Base-by-base conservation (phyloP, 2,888 invertebrate species). In the Cephus runcator region DNA sequence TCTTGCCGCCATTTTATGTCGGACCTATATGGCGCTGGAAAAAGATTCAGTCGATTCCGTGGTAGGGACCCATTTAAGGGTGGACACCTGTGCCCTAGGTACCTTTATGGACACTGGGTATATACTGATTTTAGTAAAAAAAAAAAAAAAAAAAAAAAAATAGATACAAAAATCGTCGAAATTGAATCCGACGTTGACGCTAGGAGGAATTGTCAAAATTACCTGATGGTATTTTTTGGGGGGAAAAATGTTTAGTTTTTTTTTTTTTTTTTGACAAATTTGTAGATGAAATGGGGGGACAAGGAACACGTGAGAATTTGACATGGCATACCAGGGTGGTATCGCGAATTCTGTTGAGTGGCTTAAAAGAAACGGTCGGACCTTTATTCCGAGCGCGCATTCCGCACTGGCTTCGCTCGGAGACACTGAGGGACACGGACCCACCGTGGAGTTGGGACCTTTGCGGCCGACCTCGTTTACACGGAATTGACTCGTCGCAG, bases 401-500 rank as follows among this genome's bases (percentile, higher is more conserved):
- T 80, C 76, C 78, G 77, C 75, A 73, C 36, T 56, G 56, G 56
- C 23, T 23, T 56, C 23, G 56, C 56, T 56, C 56, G 23, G 56
- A 56, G 56, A 56, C 56, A 56, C 56, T 9, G 56, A 56, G 56
- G 9, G 56, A 56, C 56, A 56, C 23, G 56, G 36, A 35, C 34
- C 74, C 34, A 74, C 74, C 34, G 35, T 34, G 34, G 23, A 71
- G 71, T 31, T 71, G 34, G 31, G 33, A 23, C 71, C 33, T 33
- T 31, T 11, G 71, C 71, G 71, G 12, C 33, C 71, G 71, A 34
- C 34, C 31, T 34, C 71, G 75, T 84, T 87, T 88, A 86, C 87
- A 85, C 83, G 85, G 88, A 90, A 91, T 91, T 89, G 90, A 90
- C 89, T 90, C 89, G 89, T 90, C 89, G 89, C 86, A 85, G 84